Conservation (phyloP, 2,888 invertebrate species). For the Tetragnatha montana region DNA sequence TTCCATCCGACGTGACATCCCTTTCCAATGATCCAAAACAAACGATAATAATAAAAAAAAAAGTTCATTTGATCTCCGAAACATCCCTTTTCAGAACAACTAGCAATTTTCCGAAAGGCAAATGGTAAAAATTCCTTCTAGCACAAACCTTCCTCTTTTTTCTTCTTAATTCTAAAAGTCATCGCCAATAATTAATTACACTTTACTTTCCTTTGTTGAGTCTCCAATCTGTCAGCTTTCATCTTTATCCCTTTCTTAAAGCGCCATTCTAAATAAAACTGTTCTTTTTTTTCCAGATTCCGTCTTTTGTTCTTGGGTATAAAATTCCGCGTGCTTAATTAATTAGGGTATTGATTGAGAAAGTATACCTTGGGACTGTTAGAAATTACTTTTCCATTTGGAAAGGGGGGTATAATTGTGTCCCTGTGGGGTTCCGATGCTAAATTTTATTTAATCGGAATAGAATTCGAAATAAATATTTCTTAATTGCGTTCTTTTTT, state of each 20-base stretch:
- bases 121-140: background rate
- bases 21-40: background rate
- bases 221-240: background rate
- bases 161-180: background rate
- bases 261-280: background rate
- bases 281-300: background rate
- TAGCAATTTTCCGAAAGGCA: background rate
- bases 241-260: background rate
- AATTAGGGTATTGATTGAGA: slow-evolving; percentile 5
- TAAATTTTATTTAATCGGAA: background rate
- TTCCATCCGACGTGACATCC: background rate
- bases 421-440: background rate
- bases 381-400: background rate
- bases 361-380: background rate
- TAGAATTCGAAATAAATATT: background rate
- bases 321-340: slow-evolving; percentile 11
- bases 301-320: too few relatives aligned
- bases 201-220: background rate
- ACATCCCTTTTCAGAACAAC: background rate
- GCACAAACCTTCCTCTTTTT: background rate
- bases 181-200: background rate
- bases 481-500: background rate
- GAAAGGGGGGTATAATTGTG: background rate
- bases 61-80: background rate
- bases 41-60: background rate